Conservation (phyloP, 2,113 vertebrate species). For the Calyptomena viridis region DNA sequence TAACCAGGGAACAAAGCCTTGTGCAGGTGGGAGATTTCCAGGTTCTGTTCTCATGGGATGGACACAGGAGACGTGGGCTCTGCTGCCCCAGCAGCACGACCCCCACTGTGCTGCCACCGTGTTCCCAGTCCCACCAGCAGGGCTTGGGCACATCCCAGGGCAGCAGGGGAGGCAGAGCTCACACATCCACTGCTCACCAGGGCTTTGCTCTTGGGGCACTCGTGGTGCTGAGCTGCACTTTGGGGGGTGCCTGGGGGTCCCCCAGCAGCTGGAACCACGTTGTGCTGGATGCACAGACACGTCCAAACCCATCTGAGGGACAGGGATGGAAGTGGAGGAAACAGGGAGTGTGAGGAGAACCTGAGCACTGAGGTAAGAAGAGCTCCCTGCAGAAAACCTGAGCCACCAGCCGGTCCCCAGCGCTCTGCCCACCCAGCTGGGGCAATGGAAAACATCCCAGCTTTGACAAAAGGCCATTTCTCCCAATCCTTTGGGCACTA, state of each 20-base stretch:
- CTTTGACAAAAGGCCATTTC: neutral
- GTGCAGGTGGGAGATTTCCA: neutral
- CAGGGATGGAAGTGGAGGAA: neutral
- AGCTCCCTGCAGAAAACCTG: neutral
- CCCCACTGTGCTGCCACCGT: neutral
- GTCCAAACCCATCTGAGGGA: neutral
- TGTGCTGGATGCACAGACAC: neutral
- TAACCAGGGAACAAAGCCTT: neutral
- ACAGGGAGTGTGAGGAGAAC: neutral
- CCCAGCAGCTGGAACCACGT: accelerated
- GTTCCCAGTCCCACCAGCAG: neutral
- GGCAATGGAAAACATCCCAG: neutral
- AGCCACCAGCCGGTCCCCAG: no score
- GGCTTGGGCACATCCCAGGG: neutral
- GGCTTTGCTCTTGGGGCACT: neutral
- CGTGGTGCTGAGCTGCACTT: neutral
- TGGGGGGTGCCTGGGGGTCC: neutral
- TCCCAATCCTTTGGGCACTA: neutral
- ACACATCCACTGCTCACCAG: neutral
- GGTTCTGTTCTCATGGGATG: neutral
- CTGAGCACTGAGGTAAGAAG: neutral
- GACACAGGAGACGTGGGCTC: neutral
- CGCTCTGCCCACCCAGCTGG: neutral
- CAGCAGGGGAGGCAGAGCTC: neutral
- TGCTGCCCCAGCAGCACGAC: neutral